phyloP scores from a whole-genome alignment of 1,140 invertebrate genomes.

The Tetramorium parvispinum region DNA sequence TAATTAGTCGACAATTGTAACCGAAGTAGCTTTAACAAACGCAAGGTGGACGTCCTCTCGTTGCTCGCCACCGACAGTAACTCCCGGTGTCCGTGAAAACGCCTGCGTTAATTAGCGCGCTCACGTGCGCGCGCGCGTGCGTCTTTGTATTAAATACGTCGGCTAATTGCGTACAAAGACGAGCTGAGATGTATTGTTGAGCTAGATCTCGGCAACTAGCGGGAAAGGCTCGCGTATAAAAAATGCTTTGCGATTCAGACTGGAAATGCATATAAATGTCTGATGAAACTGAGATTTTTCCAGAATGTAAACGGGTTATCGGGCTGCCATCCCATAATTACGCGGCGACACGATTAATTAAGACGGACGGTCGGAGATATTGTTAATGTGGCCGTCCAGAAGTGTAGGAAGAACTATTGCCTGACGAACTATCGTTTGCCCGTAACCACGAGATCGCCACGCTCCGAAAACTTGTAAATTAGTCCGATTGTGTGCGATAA shows the following conservation, averaged over 20 bases:
- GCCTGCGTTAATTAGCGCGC: conserved; percentile 70
- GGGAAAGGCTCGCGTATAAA: conserved; percentile 55
- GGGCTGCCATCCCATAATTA: conserved; percentile 44
- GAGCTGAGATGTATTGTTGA: conserved; percentile 72
- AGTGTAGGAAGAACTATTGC: neutral
- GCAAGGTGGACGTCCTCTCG: conserved; percentile 27
- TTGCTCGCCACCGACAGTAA: conserved; percentile 4
- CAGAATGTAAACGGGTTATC: conserved; percentile 72
- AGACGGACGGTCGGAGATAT: conserved; percentile 2
- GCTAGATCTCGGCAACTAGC: conserved; percentile 68
- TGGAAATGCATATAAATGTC: conserved; percentile 75
- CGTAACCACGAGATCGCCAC: neutral
- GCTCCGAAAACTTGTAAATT: conserved; percentile 34
- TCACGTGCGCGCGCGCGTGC: neutral
- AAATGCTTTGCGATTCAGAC: conserved; percentile 73
- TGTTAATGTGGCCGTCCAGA: neutral
- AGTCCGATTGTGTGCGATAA: conserved; percentile 11
- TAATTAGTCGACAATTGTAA: conserved; percentile 59
- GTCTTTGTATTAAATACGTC: conserved; percentile 68
- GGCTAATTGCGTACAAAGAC: conserved; percentile 73
- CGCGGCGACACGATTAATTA: conserved; percentile 71
- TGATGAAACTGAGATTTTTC: conserved; percentile 78
- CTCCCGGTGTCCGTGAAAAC: conserved; percentile 10
- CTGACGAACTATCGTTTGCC: neutral
- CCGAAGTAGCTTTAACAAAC: conserved; percentile 42